A percentile compares a stretch with the other conserved stretches of the same genome.
These are phyloP conservation scores for Bombus consobrinus DNA, from an alignment of 1,140 invertebrate genomes.

Conservation along the genomic window DNA sequence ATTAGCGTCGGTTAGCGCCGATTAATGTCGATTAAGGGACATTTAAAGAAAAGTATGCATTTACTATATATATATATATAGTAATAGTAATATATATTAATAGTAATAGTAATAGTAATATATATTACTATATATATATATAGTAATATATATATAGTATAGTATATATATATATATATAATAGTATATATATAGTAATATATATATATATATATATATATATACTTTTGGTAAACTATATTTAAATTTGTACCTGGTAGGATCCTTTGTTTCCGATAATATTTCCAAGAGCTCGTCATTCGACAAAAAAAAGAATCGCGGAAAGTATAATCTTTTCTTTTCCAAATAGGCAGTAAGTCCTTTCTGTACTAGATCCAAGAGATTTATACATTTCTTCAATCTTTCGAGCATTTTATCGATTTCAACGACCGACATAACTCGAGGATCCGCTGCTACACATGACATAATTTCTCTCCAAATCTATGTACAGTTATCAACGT, in stretches of 20 bases:
- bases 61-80: no score
- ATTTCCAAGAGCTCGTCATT: conserved; percentile 98
- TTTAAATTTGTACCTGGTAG: conserved; percentile 86
- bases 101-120: no score
- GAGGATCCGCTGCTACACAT: conserved; percentile 88
- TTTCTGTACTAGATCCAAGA: conserved; percentile 95
- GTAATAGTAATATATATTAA: no score
- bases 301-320: conserved; percentile 98
- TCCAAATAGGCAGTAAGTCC: conserved; percentile 97
- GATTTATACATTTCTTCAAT: conserved; percentile 93
- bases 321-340: conserved; percentile 97
- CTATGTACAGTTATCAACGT: conserved; percentile 65
- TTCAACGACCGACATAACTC: conserved; percentile 92
- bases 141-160: no score
- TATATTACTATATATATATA: no score
- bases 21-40: no score
- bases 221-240: background rate
- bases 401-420: conserved; percentile 97
- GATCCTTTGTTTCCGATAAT: conserved; percentile 98
- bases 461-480: conserved; percentile 98
- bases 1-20: no score
- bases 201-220: no score
- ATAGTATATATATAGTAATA: no score
- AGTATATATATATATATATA: no score
- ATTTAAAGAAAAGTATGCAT: background rate